Base-by-base conservation (phyloP, 2,797 vertebrate species). In the Microcaecilia unicolor region DNA sequence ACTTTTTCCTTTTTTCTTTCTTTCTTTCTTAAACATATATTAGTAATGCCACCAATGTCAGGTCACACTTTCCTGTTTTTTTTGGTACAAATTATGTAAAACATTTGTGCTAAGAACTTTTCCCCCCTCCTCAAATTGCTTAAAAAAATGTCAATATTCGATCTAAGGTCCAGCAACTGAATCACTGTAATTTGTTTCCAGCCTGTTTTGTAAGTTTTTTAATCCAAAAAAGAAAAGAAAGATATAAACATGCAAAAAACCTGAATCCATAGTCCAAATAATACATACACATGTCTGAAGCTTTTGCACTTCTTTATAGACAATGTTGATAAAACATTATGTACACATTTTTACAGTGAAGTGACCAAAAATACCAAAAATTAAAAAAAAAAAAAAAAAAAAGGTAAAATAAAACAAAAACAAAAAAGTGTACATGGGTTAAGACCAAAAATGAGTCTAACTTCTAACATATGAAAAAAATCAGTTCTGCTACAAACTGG, bases 171-270 rank as follows among this genome's bases (percentile, higher is more conserved):
- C 82, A 88, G 86, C 87, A 85, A 81, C 78, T 80, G 83, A 87
- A 84, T 86, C 85, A 78, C 83, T 80, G 78, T 84, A 83, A 81
- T 83, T 81, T 80, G 82, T 82, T 83, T 89, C 87, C 85, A 72
- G 91, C 83, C 85, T 87, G 91, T 86, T 88, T 87, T 82, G 88
- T 85, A 90, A 95, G 91, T 86, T 91, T 80, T 88, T 85, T 84
- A n/a, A 85, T 83, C 84, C 80, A 82, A 90, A 85, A n/a, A 91
- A 78, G 74, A 91, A 85, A 91, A n/a, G n/a, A 85, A 96, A 95
- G 92, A 93, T 96, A 96, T 90, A 95, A 97, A 97, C 93, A 97
- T 97, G 93, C 93, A 97, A 97, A 93, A n/a, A 93, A 89, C 83
- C 91, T 89, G 76, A 86, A 90, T 88, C 81, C 83, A 81, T 85